phyloP scores from a whole-genome alignment of 2,797 vertebrate genomes.

The Helicolenus hilgendorfi region DNA sequence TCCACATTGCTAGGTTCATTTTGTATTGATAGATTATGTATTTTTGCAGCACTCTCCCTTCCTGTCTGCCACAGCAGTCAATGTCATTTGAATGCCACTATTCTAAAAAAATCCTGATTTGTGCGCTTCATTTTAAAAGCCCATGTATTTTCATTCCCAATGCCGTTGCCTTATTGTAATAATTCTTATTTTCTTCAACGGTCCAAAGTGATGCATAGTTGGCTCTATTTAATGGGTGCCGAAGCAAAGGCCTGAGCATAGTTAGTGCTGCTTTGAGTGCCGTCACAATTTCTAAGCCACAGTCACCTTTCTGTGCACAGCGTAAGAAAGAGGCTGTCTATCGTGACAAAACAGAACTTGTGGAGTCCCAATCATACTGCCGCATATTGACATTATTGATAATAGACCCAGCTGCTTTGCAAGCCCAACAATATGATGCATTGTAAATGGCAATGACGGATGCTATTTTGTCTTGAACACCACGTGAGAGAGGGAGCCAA shows the following conservation, averaged over 20 bases:
- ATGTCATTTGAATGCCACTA: conserved; percentile 30
- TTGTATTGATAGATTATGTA: not conserved
- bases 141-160: conserved; percentile 39
- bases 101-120: not conserved
- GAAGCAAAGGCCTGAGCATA: conserved; percentile 37
- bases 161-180: conserved; percentile 34
- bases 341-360: conserved; percentile 57
- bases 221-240: conserved; percentile 6
- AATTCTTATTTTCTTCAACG: conserved; percentile 9
- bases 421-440: conserved; percentile 27
- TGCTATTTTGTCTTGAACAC: conserved; percentile 39
- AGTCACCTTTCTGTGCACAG: conserved; percentile 33
- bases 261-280: conserved; percentile 18
- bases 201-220: conserved; percentile 16
- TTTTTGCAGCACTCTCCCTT: not conserved
- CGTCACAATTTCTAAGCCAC: conserved; percentile 26
- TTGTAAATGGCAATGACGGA: conserved; percentile 41
- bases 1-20: not conserved
- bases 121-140: conserved; percentile 25
- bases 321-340: conserved; percentile 36
- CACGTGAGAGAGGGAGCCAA: not conserved
- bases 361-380: conserved; percentile 58
- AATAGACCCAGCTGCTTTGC: conserved; percentile 48
- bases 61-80: not conserved
- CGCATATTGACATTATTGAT: conserved; percentile 71